Evolutionary conservation across 2,888 invertebrate species (phyloP).

Genomic region (Hedychridium roseum): DNA sequence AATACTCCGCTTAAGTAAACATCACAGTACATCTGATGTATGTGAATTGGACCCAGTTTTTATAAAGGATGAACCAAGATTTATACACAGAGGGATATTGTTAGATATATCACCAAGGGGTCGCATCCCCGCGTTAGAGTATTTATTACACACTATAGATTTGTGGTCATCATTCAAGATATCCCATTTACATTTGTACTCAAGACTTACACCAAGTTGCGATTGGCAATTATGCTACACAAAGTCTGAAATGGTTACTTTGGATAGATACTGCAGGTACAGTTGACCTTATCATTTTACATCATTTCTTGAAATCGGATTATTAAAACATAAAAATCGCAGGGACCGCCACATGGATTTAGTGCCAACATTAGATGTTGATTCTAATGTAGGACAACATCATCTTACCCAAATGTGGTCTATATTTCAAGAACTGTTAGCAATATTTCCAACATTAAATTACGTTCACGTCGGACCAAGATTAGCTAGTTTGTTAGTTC

Average conservation of each 20-base stretch:
- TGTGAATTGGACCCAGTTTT: slow-evolving; percentile 62
- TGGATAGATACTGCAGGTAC: slow-evolving; percentile 67
- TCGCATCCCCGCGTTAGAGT: slow-evolving; percentile 67
- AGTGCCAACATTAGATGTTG: slow-evolving; percentile 68
- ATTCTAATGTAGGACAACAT: slow-evolving; percentile 64
- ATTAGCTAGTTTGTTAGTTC: slow-evolving; percentile 67
- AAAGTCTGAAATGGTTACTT: slow-evolving; percentile 66
- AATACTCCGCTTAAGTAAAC: slow-evolving; percentile 65
- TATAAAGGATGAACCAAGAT: slow-evolving; percentile 69
- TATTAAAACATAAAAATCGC: too few species aligned
- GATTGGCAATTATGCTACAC: slow-evolving; percentile 65
- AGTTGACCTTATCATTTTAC: too few species aligned
- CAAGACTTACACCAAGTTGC: slow-evolving; percentile 61
- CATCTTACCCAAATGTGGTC: slow-evolving; percentile 66
- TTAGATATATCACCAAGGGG: slow-evolving; percentile 69
- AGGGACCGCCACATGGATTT: slow-evolving; percentile 66
- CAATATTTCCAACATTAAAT: slow-evolving; percentile 67
- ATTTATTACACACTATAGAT: slow-evolving; percentile 66
- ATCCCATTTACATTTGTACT: slow-evolving; percentile 66
- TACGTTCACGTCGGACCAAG: slow-evolving; percentile 69
- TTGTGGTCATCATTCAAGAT: slow-evolving; percentile 67
- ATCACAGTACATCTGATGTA: slow-evolving; percentile 45
- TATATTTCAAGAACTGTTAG: slow-evolving; percentile 66
- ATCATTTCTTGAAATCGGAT: too few species aligned
- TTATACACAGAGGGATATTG: slow-evolving; percentile 68